phyloP scores from a whole-genome alignment of 2,113 vertebrate species.

The Hucho hucho region DNA sequence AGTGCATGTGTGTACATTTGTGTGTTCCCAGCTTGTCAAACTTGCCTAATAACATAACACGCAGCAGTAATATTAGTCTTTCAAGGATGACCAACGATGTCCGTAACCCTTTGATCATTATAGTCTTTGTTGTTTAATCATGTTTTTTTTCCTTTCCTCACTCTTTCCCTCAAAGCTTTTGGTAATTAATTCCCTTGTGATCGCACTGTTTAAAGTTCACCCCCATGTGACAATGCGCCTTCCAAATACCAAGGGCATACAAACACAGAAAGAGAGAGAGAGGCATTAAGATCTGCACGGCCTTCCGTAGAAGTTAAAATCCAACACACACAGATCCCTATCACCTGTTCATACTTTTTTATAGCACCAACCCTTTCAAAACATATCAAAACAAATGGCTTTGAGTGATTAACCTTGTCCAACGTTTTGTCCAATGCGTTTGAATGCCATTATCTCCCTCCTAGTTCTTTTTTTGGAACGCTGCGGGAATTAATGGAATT shows the following conservation, averaged over 20 bases:
- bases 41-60: not conserved
- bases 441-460: conserved; percentile 49
- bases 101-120: conserved; percentile 45
- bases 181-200: conserved; percentile 63
- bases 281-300: not conserved
- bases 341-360: conserved; percentile 7
- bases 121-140: conserved; percentile 51
- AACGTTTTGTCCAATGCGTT: conserved; percentile 30
- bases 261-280: conserved; percentile 34
- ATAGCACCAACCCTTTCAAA: conserved; percentile 40
- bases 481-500: conserved; percentile 65
- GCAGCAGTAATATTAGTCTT: conserved; percentile 8
- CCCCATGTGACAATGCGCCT: conserved; percentile 44
- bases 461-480: conserved; percentile 39
- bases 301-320: not conserved
- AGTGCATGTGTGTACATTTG: not conserved
- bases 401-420: conserved; percentile 56
- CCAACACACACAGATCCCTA: not conserved
- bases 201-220: conserved; percentile 30
- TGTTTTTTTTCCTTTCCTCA: conserved; percentile 27
- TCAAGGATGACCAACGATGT: conserved; percentile 49
- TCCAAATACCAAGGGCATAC: conserved; percentile 49
- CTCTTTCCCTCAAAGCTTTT: conserved; percentile 35
- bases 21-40: conserved; percentile 7
- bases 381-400: conserved; percentile 36